phyloP scores from a whole-genome alignment of 1,140 invertebrate species.

The Choristoneura fumiferana region DNA sequence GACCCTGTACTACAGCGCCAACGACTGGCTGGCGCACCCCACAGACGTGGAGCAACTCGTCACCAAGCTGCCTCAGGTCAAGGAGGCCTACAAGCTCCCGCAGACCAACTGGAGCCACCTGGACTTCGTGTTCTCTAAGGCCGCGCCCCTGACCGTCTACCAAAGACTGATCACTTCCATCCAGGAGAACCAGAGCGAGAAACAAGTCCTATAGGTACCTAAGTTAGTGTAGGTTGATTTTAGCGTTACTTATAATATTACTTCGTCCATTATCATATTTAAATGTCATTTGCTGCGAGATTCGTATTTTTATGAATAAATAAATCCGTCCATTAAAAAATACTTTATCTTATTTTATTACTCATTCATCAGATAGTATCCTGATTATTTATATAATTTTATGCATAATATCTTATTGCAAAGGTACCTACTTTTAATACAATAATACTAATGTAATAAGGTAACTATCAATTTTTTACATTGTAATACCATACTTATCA shows the following conservation, averaged over 20 bases:
- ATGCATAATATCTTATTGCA: too few relatives aligned
- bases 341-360: constrained; percentile 20
- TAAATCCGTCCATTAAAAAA: constrained; percentile 44
- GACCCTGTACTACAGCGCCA: constrained; percentile 82
- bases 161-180: constrained; percentile 61
- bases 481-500: too few relatives aligned
- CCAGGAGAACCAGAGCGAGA: constrained; percentile 28
- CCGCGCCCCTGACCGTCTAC: constrained; percentile 80
- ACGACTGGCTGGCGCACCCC: constrained; percentile 82
- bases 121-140: constrained; percentile 84
- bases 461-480: too few relatives aligned
- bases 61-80: constrained; percentile 72
- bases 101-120: constrained; percentile 83
- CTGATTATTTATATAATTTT: too few relatives aligned
- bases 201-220: constrained; percentile 7
- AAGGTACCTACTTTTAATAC: too few relatives aligned
- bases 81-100: constrained; percentile 73
- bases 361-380: neutral
- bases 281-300: neutral
- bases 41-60: constrained; percentile 81
- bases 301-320: constrained; percentile 26
- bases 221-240: constrained; percentile 26
- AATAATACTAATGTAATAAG: too few relatives aligned
- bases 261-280: constrained; percentile 5
- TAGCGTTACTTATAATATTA: constrained; percentile 16